Base-by-base conservation (phyloP, 1,140 invertebrate species). In the Cyrtorhinus lividipennis region DNA sequence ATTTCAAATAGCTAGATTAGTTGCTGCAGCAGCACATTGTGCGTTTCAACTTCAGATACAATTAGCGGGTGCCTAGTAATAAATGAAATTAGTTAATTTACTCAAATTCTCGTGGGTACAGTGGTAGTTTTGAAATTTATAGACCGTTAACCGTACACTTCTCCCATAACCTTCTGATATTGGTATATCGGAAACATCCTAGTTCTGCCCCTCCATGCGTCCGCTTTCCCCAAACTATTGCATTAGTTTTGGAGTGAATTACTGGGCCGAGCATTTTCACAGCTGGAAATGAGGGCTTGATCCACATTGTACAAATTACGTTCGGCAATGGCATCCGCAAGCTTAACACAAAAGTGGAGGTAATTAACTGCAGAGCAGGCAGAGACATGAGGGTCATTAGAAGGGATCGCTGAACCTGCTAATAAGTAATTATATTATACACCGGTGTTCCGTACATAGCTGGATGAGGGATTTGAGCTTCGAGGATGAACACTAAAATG, bases 291-390 rank as follows among this genome's bases (percentile, higher is more conserved):
- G 48, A 53, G 48, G 48, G 48, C 20, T 53, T 53, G 48, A 53
- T 53, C 48, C 48, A 53, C 20, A 53, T 53, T 53, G 48, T 53
- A 53, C 48, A 53, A 53, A 53, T 53, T 53, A 53, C 48, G 10
- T 53, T 53, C 18, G 48, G 48, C 48, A 53, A 53, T 22, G 48
- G 48, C 20, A 53, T 53, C 48, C 48, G 48, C 12, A 38, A 53
- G 48, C 48, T 53, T 53, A 53, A 53, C 48, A n/a, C n/a, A 53
- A 53, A 53, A 53, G 48, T 53, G 48, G 48, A 53, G 48, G 48
- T 53, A 53, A 53, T 53, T 53, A 53, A 53, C 48, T 53, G 8
- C 5, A 20, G 10, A 5, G 48, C 20, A 20, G 20, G 20, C 12
- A 5, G 5, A 38, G 30, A 10, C 48, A 20, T 53, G 48, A 10